Conservation (phyloP, 2,797 vertebrate species). For the Crocidura indochinensis region DNA sequence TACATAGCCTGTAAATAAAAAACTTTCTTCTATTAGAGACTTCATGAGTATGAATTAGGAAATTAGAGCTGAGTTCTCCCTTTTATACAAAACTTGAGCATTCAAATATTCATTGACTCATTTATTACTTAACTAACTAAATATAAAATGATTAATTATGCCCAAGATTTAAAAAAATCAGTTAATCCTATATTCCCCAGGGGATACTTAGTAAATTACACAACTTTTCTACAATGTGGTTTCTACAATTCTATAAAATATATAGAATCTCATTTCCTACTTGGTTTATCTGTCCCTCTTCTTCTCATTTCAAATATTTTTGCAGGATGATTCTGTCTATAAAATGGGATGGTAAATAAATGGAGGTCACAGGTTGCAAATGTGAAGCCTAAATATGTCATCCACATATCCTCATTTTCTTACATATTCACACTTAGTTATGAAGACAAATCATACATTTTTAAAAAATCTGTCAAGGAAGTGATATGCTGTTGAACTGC, state of each 20-base stretch:
- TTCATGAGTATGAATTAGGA: neutral
- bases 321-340: neutral
- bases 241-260: neutral
- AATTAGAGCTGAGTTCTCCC: neutral
- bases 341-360: neutral
- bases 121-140: constrained; percentile 16
- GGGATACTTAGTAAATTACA: neutral
- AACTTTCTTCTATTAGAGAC: constrained; percentile 1
- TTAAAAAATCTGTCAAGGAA: constrained; percentile 67
- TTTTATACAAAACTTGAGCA: neutral
- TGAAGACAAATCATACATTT: constrained; percentile 68
- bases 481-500: constrained; percentile 23
- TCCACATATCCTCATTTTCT: neutral
- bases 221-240: neutral
- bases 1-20: constrained; percentile 11
- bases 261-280: neutral
- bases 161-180: neutral
- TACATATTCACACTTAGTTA: neutral
- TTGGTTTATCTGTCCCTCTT: neutral
- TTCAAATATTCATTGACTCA: neutral
- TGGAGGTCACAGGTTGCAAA: constrained; percentile 22
- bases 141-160: neutral
- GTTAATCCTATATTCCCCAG: neutral
- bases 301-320: neutral
- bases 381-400: neutral